Evolutionary conservation across 2,797 vertebrate genomes (phyloP).

Genomic region (Mormyrops boulengeri): DNA sequence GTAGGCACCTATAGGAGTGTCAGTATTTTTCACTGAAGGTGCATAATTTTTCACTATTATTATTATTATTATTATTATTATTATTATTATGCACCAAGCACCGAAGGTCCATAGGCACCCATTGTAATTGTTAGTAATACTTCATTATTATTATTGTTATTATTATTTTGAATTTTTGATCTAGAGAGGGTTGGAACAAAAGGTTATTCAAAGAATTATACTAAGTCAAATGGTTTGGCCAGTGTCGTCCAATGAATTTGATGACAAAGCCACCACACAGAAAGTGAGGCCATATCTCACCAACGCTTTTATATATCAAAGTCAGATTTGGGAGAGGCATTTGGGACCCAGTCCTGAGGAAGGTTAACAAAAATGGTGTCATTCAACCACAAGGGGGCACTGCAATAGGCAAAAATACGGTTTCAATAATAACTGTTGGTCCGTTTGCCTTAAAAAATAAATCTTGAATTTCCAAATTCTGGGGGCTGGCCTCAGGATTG

Average conservation of each 20-base stretch:
- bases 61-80: no score
- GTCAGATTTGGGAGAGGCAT: neutral
- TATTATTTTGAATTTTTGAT: no score
- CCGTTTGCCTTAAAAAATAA: neutral
- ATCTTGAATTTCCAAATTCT: neutral
- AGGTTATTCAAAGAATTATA: no score
- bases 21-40: no score
- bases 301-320: neutral
- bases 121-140: neutral
- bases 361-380: neutral
- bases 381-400: neutral
- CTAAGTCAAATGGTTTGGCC: neutral
- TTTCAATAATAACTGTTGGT: neutral
- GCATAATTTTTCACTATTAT: no score
- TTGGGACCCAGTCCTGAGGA: neutral
- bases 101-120: neutral
- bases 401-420: no score
- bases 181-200: no score
- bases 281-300: neutral
- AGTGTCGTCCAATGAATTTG: neutral
- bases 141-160: neutral
- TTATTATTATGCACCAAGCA: no score
- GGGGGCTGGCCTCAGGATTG: no score
- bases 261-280: neutral
- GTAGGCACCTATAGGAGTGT: neutral